Percentiles rank a stretch among this genome's conserved stretches.
Evolutionary conservation across 2,888 invertebrate species (phyloP).

Genomic region (Matsumyia berberina): DNA sequence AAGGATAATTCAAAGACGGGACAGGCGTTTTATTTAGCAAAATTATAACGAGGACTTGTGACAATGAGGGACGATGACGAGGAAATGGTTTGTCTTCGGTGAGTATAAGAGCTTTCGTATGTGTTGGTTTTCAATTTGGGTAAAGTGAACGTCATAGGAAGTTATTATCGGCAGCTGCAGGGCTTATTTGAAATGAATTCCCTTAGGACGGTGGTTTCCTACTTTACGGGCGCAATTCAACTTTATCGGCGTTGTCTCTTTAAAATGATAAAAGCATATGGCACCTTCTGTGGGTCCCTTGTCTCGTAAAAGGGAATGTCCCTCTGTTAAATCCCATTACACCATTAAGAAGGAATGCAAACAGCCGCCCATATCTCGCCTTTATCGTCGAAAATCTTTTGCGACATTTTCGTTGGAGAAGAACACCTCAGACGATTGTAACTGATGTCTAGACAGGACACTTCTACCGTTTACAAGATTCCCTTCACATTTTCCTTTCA

Average conservation of each 20-base stretch:
- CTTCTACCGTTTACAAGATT: constrained; percentile 6
- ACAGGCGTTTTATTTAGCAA: constrained; percentile 25
- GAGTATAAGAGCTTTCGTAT: constrained; percentile 37
- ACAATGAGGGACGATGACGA: constrained; percentile 68
- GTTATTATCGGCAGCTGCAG: no score
- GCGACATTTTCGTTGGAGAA: background rate
- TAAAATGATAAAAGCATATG: no score
- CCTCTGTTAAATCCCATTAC: background rate
- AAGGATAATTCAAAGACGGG: constrained; percentile 47
- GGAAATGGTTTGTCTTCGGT: constrained; percentile 66
- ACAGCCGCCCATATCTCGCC: background rate
- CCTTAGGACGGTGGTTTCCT: no score
- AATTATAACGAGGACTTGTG: constrained; percentile 31
- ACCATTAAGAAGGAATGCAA: background rate
- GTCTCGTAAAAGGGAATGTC: background rate
- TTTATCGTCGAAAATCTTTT: constrained; percentile 20
- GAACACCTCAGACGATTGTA: constrained; percentile 31
- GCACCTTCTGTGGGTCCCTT: background rate
- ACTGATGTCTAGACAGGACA: constrained; percentile 28
- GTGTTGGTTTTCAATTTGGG: no score
- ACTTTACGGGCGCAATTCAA: no score
- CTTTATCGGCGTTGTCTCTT: no score
- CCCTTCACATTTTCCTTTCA: constrained; percentile 12
- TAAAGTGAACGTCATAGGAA: no score
- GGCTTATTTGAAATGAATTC: no score